Evolutionary conservation across 2,797 vertebrate species (phyloP), one percentile per base, ranked within the genome.

Genomic region (Dromococcyx pavoninus): DNA sequence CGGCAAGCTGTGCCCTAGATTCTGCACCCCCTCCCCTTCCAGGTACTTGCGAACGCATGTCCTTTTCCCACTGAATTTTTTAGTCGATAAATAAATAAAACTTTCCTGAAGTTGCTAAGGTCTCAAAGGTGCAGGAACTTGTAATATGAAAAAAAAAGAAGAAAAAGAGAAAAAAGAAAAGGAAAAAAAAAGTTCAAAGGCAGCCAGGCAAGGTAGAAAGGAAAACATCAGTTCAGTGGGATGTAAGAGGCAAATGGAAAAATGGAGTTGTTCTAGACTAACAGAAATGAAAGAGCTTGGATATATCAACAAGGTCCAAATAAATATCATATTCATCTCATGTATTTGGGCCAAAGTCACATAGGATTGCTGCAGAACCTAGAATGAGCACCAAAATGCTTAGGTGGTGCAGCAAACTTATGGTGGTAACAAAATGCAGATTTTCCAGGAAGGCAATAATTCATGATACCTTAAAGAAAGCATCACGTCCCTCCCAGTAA

Each of bases 21-120:
- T 94, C 86, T 62, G 84, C 60, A 44, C 62, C 50, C 54, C 91
- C 94, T 81, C 76, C 73, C 70, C 71, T 92, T 89, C 70, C 80
- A 95, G 91, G 89, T 95, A 91, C 1, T 0, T 81, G 79, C 37
- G 81, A 86, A 69, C 72, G 30, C 57, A 35, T 91, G 66, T 79
- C 94, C 84, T 95, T 86, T 92, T 88, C 72, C 70, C 78, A 77
- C 79, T 95, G 88, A 91, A 92, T 96, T 93, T 95, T 95, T 95
- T 91, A 95, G 94, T 94, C 27, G 2, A 96, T 96, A 95, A 96
- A 97, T 95, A 96, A 96, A 97, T 97, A 96, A 97, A 97, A 96
- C 74, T 96, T 91, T 95, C 73, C 70, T 91, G 89, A 93, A 93
- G 89, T 96, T 82, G 41, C 43, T 64, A 51, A 77, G 81, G 93